phyloP scores from a whole-genome alignment of 2,113 vertebrate genomes.

The Oenanthe melanoleuca region DNA sequence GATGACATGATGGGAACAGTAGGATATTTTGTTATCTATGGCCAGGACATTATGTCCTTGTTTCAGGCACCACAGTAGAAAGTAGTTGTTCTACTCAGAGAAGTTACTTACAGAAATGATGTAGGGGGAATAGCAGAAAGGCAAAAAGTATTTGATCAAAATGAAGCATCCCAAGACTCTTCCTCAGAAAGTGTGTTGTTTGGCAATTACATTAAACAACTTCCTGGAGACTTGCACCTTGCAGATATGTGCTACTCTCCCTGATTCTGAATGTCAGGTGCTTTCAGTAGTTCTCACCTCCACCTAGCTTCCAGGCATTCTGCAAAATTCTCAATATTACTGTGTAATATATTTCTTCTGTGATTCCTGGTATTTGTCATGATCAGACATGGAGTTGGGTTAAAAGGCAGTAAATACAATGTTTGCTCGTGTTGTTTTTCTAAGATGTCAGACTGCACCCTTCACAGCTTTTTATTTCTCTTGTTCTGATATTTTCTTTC shows the following conservation, averaged over 20 bases:
- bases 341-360: background rate
- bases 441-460: background rate
- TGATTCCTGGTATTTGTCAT: background rate
- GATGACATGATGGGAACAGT: background rate
- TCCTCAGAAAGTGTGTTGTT: background rate
- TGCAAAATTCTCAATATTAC: background rate
- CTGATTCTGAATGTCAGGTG: background rate
- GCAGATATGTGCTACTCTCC: background rate
- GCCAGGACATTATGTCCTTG: constrained; percentile 8
- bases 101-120: constrained; percentile 34
- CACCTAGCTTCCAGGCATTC: background rate
- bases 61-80: background rate
- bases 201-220: background rate
- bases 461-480: background rate
- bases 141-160: background rate
- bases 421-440: background rate
- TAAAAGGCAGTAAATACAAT: background rate
- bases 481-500: background rate
- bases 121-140: background rate
- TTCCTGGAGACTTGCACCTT: background rate
- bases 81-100: constrained; percentile 20
- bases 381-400: background rate
- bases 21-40: constrained; percentile 20
- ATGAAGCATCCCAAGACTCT: background rate
- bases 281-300: background rate